phyloP scores from a whole-genome alignment of 2,797 vertebrate genomes.

The Anguilla megastoma region DNA sequence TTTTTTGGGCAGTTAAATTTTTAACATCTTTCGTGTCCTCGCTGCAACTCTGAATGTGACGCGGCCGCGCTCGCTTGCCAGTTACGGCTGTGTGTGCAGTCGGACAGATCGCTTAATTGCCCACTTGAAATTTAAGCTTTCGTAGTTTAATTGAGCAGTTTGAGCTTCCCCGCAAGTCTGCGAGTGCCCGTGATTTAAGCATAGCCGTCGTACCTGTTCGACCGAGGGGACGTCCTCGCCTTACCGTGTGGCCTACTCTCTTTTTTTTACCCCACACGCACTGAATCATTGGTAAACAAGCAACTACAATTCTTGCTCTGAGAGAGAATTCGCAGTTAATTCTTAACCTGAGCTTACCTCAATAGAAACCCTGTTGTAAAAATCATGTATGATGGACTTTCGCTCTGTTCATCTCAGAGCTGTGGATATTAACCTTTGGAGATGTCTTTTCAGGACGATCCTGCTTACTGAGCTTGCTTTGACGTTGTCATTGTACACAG shows the following conservation, averaged over 20 bases:
- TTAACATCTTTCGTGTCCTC: neutral
- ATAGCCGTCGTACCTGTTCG: constrained; percentile 25
- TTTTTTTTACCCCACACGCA: constrained; percentile 47
- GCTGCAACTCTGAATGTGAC: neutral
- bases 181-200: constrained; percentile 34
- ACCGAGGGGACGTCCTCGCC: neutral
- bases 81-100: neutral
- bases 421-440: neutral
- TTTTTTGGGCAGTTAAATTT: neutral
- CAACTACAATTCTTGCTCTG: neutral
- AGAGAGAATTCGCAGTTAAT: neutral
- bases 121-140: neutral
- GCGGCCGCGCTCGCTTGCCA: too few species aligned
- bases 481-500: neutral
- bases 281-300: constrained; percentile 51
- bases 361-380: neutral
- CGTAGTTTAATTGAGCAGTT: neutral
- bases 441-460: neutral
- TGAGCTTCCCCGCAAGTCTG: constrained; percentile 3
- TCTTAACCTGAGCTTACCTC: neutral
- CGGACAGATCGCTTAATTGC: neutral
- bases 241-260: constrained; percentile 15
- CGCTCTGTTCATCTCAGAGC: neutral
- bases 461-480: neutral
- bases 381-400: neutral